phyloP scores from a whole-genome alignment of 2,113 vertebrate genomes.

The Rhynchomys soricoides region DNA sequence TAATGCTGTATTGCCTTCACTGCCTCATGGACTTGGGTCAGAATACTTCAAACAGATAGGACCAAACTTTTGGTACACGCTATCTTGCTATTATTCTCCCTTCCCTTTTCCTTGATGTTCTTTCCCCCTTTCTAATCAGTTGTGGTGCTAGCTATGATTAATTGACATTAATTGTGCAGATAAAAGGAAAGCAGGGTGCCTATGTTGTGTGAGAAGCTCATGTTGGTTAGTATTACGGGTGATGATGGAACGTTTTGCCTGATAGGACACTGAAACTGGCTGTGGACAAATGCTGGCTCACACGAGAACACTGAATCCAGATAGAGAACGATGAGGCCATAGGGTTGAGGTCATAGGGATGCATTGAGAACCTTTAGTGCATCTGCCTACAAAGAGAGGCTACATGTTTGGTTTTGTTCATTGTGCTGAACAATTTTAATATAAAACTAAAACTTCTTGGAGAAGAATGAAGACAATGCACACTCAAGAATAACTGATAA shows the following conservation, averaged over 20 bases:
- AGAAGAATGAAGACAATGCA: not conserved
- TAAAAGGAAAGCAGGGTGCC: not conserved
- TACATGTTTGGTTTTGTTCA: not conserved
- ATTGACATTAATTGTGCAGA: not conserved
- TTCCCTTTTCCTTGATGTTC: not conserved
- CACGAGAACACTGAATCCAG: too few relatives aligned
- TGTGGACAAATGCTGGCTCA: not conserved
- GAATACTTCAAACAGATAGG: not conserved
- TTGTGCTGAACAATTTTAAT: not conserved
- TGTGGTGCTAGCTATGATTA: conserved; percentile 24
- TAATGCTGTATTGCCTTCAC: not conserved
- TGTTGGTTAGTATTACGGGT: not conserved
- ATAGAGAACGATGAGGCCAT: rapidly evolving
- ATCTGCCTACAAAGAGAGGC: not conserved
- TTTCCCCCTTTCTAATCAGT: not conserved
- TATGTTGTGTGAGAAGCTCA: conserved; percentile 4
- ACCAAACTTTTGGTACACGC: not conserved
- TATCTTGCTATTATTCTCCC: not conserved
- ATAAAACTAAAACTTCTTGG: not conserved
- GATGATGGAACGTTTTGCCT: not conserved
- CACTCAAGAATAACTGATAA: not conserved
- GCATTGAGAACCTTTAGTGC: not conserved
- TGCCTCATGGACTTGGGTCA: not conserved
- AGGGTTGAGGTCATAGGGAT: not conserved
- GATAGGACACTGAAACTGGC: not conserved